A percentile compares a stretch with the other conserved stretches of the same genome.
Conservation (phyloP, 2,113 vertebrate species). For the Capra hircus region DNA sequence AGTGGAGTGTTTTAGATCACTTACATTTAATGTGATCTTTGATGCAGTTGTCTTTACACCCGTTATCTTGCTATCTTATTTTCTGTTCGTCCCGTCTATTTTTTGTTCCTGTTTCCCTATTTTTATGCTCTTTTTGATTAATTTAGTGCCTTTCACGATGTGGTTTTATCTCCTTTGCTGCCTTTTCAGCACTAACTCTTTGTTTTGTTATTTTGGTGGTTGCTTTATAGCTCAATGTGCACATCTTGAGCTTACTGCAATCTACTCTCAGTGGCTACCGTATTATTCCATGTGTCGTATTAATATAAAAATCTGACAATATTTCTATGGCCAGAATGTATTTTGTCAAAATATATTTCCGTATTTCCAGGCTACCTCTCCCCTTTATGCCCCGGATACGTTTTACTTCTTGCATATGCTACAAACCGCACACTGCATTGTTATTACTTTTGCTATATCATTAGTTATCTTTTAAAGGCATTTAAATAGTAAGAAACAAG, state of each 20-base stretch:
- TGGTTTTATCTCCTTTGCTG: background rate
- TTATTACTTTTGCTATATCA: background rate
- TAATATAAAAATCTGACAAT: background rate
- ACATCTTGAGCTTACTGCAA: background rate
- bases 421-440: background rate
- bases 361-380: background rate
- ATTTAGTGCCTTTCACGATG: background rate
- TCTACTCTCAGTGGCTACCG: background rate
- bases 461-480: background rate
- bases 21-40: background rate
- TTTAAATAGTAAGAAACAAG: background rate
- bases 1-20: background rate
- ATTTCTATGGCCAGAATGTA: background rate
- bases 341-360: background rate
- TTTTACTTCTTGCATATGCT: background rate
- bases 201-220: background rate
- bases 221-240: background rate
- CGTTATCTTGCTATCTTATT: background rate
- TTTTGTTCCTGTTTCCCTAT: background rate
- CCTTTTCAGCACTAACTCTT: background rate
- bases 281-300: background rate
- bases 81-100: background rate
- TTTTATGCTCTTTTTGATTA: background rate
- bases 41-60: background rate
- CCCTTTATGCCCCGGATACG: background rate